Evolutionary conservation across 2,888 invertebrate genomes (phyloP).

Genomic region (Melieria crassipennis): DNA sequence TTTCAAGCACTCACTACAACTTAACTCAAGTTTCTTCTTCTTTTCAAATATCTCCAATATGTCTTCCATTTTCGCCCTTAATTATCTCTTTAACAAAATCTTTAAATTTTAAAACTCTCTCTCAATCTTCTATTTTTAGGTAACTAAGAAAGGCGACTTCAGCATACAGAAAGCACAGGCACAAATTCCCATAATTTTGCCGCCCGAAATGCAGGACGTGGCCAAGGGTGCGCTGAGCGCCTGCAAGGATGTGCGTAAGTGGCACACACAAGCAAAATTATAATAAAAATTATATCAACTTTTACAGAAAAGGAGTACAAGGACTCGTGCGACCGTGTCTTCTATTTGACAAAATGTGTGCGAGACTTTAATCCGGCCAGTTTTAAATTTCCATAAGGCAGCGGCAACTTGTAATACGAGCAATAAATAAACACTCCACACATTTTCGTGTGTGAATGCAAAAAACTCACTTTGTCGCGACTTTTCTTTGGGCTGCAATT

Average conservation of each 20-base stretch:
- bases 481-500: constrained; percentile 56
- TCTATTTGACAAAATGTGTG: constrained; percentile 57
- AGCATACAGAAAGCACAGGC: constrained; percentile 55
- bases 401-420: constrained; percentile 2
- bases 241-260: constrained; percentile 61
- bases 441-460: constrained; percentile 5
- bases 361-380: constrained; percentile 52
- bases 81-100: no score
- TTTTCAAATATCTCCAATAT: no score
- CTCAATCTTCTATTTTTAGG: constrained; percentile 38
- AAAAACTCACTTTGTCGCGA: constrained; percentile 56
- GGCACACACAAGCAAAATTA: background rate
- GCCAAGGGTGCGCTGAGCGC: constrained; percentile 49
- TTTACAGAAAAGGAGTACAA: constrained; percentile 57
- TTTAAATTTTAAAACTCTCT: no score
- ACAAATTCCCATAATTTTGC: constrained; percentile 60
- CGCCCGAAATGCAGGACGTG: constrained; percentile 52
- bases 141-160: constrained; percentile 60
- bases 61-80: no score
- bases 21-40: no score
- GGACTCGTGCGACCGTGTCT: constrained; percentile 58
- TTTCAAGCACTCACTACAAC: no score
- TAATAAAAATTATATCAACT: no score
- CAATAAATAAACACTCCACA: background rate
- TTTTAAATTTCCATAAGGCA: constrained; percentile 56